phyloP scores from a whole-genome alignment of 2,888 invertebrate species.

The Leptinotarsa haldemani region DNA sequence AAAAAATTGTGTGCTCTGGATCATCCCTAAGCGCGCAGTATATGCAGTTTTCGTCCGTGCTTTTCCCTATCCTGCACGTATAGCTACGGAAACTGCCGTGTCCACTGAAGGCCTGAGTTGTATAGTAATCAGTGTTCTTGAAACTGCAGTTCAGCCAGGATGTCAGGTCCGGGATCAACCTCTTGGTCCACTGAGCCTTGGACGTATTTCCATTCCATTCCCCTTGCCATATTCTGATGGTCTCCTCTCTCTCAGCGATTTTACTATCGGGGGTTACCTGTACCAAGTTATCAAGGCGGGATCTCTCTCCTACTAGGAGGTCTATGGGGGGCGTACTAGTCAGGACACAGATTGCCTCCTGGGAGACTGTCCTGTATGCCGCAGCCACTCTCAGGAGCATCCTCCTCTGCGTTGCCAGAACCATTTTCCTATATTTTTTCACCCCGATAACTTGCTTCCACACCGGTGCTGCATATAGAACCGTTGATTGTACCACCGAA shows the following conservation, averaged over 20 bases:
- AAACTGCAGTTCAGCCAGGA: constrained; percentile 24
- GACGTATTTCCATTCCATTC: constrained; percentile 15
- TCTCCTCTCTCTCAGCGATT: constrained; percentile 1
- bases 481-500: no score
- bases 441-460: no score
- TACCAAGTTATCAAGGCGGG: background rate
- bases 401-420: no score
- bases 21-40: constrained; percentile 24
- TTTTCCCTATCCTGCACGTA: constrained; percentile 22
- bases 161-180: constrained; percentile 24
- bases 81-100: constrained; percentile 26
- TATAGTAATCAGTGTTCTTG: constrained; percentile 25
- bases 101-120: background rate
- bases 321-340: constrained; percentile 25
- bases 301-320: constrained; percentile 4
- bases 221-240: constrained; percentile 25
- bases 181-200: constrained; percentile 26
- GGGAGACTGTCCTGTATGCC: no score
- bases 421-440: no score
- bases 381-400: no score
- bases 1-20: background rate
- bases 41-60: constrained; percentile 18
- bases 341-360: constrained; percentile 17
- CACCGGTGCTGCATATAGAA: no score
- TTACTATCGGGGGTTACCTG: background rate